Conservation (phyloP, 2,797 vertebrate species). For the Chaunax sp. region DNA sequence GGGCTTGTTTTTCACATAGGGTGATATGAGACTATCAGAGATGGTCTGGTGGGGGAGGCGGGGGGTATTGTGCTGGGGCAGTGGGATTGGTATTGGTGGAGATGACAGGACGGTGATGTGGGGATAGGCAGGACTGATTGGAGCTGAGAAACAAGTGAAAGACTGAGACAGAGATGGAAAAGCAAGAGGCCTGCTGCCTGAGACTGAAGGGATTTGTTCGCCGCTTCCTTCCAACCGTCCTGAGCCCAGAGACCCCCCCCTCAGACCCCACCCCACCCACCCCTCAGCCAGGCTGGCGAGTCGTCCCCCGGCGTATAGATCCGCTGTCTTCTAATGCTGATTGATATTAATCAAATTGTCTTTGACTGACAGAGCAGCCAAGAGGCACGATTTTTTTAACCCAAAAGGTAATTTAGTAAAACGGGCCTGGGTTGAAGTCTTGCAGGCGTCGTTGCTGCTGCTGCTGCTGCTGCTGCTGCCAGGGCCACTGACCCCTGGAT, state of each 20-base stretch:
- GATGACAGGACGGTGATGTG: conserved; percentile 72
- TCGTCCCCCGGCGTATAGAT: conserved; percentile 61
- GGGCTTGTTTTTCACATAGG: conserved; percentile 74
- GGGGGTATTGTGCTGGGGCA: conserved; percentile 40
- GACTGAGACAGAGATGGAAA: conserved; percentile 72
- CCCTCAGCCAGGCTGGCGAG: conserved; percentile 31
- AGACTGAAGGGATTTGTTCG: conserved; percentile 45
- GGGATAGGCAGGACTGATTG: conserved; percentile 73
- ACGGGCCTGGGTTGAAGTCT: conserved; percentile 55
- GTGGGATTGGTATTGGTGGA: conserved; percentile 67
- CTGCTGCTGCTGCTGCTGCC: conserved; percentile 55
- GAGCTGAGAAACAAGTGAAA: conserved; percentile 67
- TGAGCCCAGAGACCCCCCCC: conserved; percentile 34
- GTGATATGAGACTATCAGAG: conserved; percentile 68
- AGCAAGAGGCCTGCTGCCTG: conserved; percentile 35
- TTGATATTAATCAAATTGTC: conserved; percentile 79
- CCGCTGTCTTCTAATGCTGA: conserved; percentile 70
- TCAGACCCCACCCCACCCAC: no score
- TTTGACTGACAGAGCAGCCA: conserved; percentile 72
- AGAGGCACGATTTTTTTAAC: conserved; percentile 59
- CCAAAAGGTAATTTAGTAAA: conserved; percentile 75
- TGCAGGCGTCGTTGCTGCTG: conserved; percentile 48
- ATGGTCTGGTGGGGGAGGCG: conserved; percentile 32
- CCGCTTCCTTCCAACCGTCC: no score
- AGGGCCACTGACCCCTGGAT: conserved; percentile 73